phyloP scores from a whole-genome alignment of 2,113 vertebrate genomes.

The Corynorhinus townsendii region DNA sequence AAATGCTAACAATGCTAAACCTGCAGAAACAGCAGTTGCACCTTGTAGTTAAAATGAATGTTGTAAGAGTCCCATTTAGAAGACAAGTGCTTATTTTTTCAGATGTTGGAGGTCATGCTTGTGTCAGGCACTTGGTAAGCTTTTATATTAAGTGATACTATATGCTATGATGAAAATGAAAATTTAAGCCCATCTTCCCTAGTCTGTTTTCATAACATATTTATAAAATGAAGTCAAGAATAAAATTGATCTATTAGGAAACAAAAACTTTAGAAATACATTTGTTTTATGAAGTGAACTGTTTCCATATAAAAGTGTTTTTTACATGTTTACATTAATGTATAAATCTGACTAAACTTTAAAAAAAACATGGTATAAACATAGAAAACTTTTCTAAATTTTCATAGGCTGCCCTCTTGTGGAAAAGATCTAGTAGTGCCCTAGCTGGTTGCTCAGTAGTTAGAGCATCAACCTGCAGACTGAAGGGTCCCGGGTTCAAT shows the following conservation, averaged over 20 bases:
- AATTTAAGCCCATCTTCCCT: neutral
- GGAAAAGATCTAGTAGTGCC: neutral
- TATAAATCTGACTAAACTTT: neutral
- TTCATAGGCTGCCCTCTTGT: neutral
- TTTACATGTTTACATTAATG: neutral
- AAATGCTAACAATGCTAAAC: neutral
- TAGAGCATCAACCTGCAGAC: too few species aligned
- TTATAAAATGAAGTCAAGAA: neutral
- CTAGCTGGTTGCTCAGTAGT: too few species aligned
- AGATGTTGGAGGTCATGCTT: neutral
- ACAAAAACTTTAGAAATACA: neutral
- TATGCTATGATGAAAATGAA: neutral
- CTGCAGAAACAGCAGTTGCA: neutral
- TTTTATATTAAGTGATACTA: neutral
- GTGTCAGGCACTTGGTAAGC: neutral
- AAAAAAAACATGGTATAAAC: neutral
- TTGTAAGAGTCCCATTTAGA: neutral
- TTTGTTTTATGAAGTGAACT: neutral
- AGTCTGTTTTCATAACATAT: neutral
- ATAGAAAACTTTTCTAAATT: neutral
- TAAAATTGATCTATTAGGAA: neutral
- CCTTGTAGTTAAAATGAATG: neutral
- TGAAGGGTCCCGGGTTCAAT: too few species aligned
- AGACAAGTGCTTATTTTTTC: neutral
- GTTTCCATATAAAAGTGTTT: neutral